Conservation (phyloP, 2,888 invertebrate species). For the Orthosia cruda region DNA sequence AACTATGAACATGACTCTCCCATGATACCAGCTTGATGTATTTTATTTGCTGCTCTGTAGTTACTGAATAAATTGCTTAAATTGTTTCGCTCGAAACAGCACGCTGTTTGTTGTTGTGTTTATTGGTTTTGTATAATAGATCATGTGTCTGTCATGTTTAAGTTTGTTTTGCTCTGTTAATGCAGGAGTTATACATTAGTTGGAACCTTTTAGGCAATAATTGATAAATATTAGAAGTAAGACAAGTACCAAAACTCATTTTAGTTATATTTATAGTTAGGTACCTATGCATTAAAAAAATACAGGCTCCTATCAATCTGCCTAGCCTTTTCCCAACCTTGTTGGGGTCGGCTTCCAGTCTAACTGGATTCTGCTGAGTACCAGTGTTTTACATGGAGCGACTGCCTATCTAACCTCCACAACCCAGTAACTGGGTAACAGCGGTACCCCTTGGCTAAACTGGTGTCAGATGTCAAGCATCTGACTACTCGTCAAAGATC, state of each 20-base stretch:
- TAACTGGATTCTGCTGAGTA: too few relatives aligned
- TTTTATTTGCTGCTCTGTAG: conserved; percentile 41
- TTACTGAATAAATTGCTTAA: conserved; percentile 7
- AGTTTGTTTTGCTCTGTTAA: conserved; percentile 9
- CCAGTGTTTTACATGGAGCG: too few relatives aligned
- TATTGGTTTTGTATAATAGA: conserved; percentile 3
- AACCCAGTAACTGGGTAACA: too few relatives aligned
- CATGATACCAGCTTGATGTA: conserved; percentile 33
- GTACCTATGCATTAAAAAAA: background rate
- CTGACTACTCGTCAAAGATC: too few relatives aligned
- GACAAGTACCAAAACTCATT: background rate
- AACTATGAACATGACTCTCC: conserved; percentile 28
- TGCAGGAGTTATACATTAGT: background rate
- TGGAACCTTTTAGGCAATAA: too few relatives aligned
- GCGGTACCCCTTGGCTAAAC: too few relatives aligned
- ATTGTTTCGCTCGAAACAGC: conserved; percentile 31
- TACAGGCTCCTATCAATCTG: too few relatives aligned
- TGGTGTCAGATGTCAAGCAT: too few relatives aligned
- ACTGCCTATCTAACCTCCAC: too few relatives aligned
- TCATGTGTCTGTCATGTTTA: conserved; percentile 28
- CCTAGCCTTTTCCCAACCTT: too few relatives aligned
- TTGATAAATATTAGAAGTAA: background rate
- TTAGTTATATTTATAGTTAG: too few relatives aligned
- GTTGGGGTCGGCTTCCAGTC: too few relatives aligned
- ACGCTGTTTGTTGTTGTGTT: conserved; percentile 22